phyloP scores from a whole-genome alignment of 1,140 invertebrate species.

The Zaprionus kolodkinae region DNA sequence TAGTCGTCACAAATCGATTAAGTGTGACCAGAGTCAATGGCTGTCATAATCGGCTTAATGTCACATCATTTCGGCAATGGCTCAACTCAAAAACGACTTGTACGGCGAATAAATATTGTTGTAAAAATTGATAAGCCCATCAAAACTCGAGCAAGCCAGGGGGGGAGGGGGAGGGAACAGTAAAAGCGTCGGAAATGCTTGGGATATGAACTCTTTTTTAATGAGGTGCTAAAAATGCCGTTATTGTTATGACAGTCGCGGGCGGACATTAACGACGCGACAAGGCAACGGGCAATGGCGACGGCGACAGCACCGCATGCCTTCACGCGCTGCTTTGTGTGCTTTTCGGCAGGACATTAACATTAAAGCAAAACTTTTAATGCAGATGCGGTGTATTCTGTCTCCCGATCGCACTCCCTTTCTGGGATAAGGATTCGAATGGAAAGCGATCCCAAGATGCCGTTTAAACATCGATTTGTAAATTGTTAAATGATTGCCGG shows the following conservation, averaged over 20 bases:
- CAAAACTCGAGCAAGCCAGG: slow-evolving; percentile 10
- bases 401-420: neutral
- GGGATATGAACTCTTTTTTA: slow-evolving; percentile 82
- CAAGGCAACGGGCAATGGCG: neutral
- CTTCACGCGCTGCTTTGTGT: slow-evolving; percentile 36
- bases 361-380: slow-evolving; percentile 68
- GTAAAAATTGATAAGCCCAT: slow-evolving; percentile 78
- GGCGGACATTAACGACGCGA: slow-evolving; percentile 65
- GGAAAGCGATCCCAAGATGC: slow-evolving; percentile 40
- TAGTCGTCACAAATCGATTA: slow-evolving; percentile 33
- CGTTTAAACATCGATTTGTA: slow-evolving; percentile 83
- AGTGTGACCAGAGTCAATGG: slow-evolving; percentile 25
- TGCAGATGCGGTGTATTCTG: slow-evolving; percentile 30
- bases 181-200: slow-evolving; percentile 28
- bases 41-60: slow-evolving; percentile 54
- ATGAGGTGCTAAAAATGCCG: slow-evolving; percentile 82
- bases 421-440: neutral
- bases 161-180: neutral
- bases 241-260: slow-evolving; percentile 78
- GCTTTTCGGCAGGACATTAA: slow-evolving; percentile 51
- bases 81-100: slow-evolving; percentile 47
- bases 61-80: slow-evolving; percentile 38
- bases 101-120: slow-evolving; percentile 74
- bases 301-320: slow-evolving; percentile 36
- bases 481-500: slow-evolving; percentile 81